Evolutionary conservation across 2,797 vertebrate genomes (phyloP).

Genomic region (Philypnodon macrostomus): DNA sequence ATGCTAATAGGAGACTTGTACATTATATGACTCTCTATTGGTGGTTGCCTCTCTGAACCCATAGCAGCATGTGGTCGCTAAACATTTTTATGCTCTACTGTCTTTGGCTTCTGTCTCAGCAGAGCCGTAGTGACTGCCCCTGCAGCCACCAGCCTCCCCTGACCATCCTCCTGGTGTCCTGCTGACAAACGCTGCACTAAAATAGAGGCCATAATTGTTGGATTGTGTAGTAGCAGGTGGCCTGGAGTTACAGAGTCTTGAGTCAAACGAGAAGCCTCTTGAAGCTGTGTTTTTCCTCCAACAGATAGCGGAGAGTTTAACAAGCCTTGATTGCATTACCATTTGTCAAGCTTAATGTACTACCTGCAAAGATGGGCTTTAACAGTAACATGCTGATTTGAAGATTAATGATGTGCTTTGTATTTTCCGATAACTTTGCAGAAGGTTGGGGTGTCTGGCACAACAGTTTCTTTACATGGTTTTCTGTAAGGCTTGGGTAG

Average conservation of each 20-base stretch:
- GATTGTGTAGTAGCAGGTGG: conserved; percentile 61
- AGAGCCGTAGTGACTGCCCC: conserved; percentile 24
- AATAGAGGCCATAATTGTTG: conserved; percentile 64
- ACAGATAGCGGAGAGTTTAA: conserved; percentile 66
- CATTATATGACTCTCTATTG: conserved; percentile 60
- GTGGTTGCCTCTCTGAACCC: conserved; percentile 58
- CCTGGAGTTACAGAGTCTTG: conserved; percentile 43
- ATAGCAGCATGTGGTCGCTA: conserved; percentile 55
- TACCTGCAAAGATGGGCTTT: conserved; percentile 56
- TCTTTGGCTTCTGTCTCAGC: conserved; percentile 24
- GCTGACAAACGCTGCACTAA: conserved; percentile 59
- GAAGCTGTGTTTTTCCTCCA: conserved; percentile 54
- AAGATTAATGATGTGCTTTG: conserved; percentile 56
- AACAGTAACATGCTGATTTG: conserved; percentile 67
- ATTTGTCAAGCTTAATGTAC: conserved; percentile 70
- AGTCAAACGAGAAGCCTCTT: conserved; percentile 59
- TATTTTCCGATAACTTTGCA: conserved; percentile 43
- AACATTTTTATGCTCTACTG: conserved; percentile 56
- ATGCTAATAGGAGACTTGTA: conserved; percentile 74
- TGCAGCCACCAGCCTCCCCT: conserved; percentile 25
- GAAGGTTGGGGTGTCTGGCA: conserved; percentile 37
- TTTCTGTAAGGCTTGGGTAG: conserved; percentile 22
- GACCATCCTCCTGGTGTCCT: conserved; percentile 49
- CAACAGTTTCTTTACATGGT: conserved; percentile 27
- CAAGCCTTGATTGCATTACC: conserved; percentile 79